These are phyloP conservation scores for Callaeas wilsoni DNA, from an alignment of 2,113 vertebrate genomes.

Conservation along the genomic window DNA sequence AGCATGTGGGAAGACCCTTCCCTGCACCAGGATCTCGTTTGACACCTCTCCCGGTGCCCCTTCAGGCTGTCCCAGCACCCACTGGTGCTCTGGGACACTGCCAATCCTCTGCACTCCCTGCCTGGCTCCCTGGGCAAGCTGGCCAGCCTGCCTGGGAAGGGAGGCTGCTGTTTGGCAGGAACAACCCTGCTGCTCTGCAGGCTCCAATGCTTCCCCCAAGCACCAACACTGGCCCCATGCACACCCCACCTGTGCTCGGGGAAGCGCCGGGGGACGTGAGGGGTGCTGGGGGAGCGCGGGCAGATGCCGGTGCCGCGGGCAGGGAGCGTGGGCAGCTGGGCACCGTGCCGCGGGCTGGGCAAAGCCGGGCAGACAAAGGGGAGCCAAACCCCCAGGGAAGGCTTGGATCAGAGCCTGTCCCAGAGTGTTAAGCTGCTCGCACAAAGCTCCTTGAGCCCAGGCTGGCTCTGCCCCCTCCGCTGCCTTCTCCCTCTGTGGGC, in stretches of 20 bases:
- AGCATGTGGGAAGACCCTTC: not conserved
- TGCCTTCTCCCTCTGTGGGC: slow-evolving; percentile 63
- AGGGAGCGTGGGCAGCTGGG: not conserved
- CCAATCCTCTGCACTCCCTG: not conserved
- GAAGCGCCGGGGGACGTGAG: rapidly evolving
- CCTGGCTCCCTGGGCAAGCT: not conserved
- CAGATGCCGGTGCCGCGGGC: not conserved
- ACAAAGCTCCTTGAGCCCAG: not conserved
- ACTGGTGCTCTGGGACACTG: not conserved
- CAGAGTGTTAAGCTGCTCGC: not conserved
- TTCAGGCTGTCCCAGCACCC: not conserved
- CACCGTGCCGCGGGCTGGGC: not conserved
- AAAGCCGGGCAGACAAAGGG: not conserved
- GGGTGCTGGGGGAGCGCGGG: rapidly evolving
- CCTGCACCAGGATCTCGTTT: not conserved
- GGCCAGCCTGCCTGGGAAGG: not conserved
- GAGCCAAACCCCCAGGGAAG: not conserved
- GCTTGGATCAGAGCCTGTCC: not conserved
- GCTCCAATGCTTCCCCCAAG: not conserved
- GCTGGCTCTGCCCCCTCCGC: slow-evolving; percentile 36
- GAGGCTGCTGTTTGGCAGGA: not conserved
- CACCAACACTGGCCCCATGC: rapidly evolving
- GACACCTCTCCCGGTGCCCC: not conserved
- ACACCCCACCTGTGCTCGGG: rapidly evolving
- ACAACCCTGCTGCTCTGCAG: not conserved